phyloP scores from a whole-genome alignment of 2,797 vertebrate species.

The Hemibagrus guttatus region DNA sequence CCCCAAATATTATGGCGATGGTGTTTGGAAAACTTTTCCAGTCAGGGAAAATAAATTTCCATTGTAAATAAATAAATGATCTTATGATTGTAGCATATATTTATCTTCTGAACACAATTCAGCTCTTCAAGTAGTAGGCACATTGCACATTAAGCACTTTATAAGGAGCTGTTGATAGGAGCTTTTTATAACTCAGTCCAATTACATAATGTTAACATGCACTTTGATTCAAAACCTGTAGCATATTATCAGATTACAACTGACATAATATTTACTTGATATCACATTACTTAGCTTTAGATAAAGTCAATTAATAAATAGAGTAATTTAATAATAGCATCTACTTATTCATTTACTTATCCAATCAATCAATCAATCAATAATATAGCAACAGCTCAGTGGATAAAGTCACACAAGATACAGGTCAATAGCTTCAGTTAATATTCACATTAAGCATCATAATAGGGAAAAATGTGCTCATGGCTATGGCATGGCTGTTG shows the following conservation, averaged over 20 bases:
- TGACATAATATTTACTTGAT: neutral
- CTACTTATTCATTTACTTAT: neutral
- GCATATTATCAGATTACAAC: neutral
- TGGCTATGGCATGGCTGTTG: neutral
- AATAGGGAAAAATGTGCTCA: neutral
- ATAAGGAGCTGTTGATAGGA: neutral
- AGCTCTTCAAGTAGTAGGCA: neutral
- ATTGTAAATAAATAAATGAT: too few species aligned
- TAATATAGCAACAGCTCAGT: neutral
- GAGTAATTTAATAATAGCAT: neutral
- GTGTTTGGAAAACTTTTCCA: neutral
- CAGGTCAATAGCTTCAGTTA: neutral
- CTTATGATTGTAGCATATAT: neutral
- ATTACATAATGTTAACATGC: neutral
- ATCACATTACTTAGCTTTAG: neutral
- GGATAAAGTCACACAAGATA: neutral
- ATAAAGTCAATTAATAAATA: neutral
- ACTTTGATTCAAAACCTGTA: neutral
- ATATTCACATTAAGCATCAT: neutral
- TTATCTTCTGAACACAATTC: neutral
- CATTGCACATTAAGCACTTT: neutral
- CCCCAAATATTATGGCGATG: neutral
- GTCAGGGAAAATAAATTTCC: neutral
- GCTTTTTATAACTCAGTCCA: neutral
- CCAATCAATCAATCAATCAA: neutral